These are phyloP conservation scores for Elephantulus edwardii DNA, from an alignment of 2,113 vertebrate species.

Conservation along the genomic window DNA sequence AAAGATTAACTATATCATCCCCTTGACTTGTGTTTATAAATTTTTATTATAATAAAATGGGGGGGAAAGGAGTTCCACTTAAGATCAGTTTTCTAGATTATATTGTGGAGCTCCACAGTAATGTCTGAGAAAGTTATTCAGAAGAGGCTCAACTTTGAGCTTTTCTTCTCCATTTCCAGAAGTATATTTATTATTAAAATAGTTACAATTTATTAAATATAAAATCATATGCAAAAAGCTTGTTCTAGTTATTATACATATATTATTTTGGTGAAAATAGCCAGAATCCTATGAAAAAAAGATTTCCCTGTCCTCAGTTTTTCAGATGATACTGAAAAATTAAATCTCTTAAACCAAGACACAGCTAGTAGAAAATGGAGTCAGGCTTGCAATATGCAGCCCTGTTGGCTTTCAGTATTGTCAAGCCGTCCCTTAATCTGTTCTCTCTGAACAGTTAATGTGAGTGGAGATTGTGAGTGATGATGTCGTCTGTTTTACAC, in stretches of 20 bases:
- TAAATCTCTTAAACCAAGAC: not conserved
- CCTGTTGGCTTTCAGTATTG: not conserved
- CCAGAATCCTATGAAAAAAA: constrained; percentile 21
- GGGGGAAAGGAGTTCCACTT: not conserved
- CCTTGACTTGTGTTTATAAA: not conserved
- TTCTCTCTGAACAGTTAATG: not conserved
- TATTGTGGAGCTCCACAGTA: not conserved
- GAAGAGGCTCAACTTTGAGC: not conserved
- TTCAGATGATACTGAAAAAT: not conserved
- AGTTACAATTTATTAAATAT: constrained; percentile 57
- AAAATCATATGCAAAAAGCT: not conserved
- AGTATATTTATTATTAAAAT: not conserved
- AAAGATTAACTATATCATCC: not conserved
- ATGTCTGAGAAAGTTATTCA: constrained; percentile 25
- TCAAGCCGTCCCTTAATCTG: rapidly evolving
- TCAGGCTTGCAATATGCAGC: not conserved
- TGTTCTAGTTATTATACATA: not conserved
- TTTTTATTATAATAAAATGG: not conserved
- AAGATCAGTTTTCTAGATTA: not conserved
- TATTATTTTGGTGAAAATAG: not conserved
- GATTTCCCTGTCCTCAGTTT: not conserved
- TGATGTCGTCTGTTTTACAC: not conserved
- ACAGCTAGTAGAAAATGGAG: not conserved
- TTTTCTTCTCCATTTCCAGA: not conserved
- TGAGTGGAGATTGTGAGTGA: not conserved